Conservation (phyloP, 2,888 invertebrate species). For the Caenorhabditis angaria region DNA sequence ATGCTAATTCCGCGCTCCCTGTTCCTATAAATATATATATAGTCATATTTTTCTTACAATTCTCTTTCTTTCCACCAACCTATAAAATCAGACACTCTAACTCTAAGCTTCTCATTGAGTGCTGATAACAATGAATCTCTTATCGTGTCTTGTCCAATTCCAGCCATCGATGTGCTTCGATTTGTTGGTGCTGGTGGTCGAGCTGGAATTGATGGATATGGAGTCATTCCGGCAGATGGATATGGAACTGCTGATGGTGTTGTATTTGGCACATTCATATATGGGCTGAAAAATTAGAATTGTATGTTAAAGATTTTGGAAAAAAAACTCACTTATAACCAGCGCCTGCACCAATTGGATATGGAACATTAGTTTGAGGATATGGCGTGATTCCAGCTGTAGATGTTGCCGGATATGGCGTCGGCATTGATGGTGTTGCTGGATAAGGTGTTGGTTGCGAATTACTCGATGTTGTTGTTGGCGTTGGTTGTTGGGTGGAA, state of each 20-base stretch:
- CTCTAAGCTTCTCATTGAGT: constrained; percentile 89
- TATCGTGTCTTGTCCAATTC: constrained; percentile 92
- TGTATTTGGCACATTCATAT: constrained; percentile 39
- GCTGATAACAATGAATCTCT: constrained; percentile 91
- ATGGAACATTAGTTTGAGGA: constrained; percentile 39
- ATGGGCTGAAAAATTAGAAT: constrained; percentile 39
- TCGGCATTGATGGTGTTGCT: constrained; percentile 41
- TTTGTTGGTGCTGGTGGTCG: constrained; percentile 41
- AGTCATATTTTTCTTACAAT: not conserved
- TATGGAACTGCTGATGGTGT: constrained; percentile 21
- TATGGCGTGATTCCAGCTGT: constrained; percentile 35
- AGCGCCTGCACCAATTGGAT: constrained; percentile 39
- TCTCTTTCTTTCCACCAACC: too few relatives aligned
- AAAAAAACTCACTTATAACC: constrained; percentile 39
- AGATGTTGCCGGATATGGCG: constrained; percentile 38
- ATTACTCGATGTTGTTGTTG: constrained; percentile 76
- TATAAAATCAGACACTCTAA: constrained; percentile 82
- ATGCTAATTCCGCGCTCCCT: constrained; percentile 84
- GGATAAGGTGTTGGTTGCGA: constrained; percentile 69
- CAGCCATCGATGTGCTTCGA: constrained; percentile 76
- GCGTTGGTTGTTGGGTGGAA: constrained; percentile 37
- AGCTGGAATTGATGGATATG: constrained; percentile 29
- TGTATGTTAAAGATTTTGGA: not conserved
- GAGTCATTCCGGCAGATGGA: constrained; percentile 1
- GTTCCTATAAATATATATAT: constrained; percentile 55